phyloP scores from a whole-genome alignment of 2,797 vertebrate species.

The Amphiprion clarkii region DNA sequence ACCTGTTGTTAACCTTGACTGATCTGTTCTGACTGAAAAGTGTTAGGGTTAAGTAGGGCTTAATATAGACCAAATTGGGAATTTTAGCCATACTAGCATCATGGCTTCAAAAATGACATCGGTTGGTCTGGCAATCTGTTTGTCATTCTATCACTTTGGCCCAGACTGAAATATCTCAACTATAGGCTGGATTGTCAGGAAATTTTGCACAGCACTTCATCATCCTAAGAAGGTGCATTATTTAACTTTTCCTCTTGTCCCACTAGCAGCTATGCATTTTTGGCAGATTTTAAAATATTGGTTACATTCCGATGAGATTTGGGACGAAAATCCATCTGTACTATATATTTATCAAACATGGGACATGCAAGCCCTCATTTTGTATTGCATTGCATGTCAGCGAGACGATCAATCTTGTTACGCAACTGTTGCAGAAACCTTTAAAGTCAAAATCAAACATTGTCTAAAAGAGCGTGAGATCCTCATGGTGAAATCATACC shows the following conservation, averaged over 20 bases:
- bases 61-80: not conserved
- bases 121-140: not conserved
- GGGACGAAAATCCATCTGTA: no score
- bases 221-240: no score
- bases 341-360: no score
- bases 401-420: not conserved
- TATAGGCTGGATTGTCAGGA: no score
- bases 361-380: not conserved
- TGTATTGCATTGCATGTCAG: constrained; percentile 4
- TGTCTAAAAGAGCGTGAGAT: constrained; percentile 17
- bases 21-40: not conserved
- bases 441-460: constrained; percentile 3
- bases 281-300: no score
- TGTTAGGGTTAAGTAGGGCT: constrained; percentile 20
- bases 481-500: constrained; percentile 16
- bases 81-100: not conserved
- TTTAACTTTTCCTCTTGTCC: no score
- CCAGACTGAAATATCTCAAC: no score
- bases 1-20: constrained; percentile 26
- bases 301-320: no score
- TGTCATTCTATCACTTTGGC: no score
- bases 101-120: not conserved
- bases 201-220: no score
- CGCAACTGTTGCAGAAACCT: not conserved
- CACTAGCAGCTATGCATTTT: no score